These are phyloP conservation scores for Leucophenga montana DNA, from an alignment of 2,888 invertebrate genomes.

Conservation along the genomic window DNA sequence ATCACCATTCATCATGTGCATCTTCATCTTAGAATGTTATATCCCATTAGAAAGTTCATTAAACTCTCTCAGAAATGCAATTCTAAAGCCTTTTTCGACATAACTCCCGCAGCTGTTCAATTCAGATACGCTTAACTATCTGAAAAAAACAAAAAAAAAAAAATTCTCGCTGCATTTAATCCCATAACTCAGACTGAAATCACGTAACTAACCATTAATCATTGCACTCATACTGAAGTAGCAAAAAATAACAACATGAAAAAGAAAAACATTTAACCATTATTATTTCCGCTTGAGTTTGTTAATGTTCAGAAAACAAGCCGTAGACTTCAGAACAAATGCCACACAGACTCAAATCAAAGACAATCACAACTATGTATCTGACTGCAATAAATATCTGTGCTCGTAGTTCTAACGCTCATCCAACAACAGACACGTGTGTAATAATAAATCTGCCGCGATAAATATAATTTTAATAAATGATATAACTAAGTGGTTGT, in stretches of 20 bases:
- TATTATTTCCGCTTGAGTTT: neutral
- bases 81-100: too few relatives aligned
- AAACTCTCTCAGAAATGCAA: neutral
- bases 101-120: constrained; percentile 48
- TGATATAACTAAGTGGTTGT: constrained; percentile 31
- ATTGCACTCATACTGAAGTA: constrained; percentile 21
- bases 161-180: constrained; percentile 49
- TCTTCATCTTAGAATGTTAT: neutral
- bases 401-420: too few relatives aligned
- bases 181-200: constrained; percentile 60
- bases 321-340: neutral
- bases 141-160: constrained; percentile 7
- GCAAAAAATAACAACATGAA: neutral
- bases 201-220: constrained; percentile 62
- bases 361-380: neutral
- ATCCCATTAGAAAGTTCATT: neutral
- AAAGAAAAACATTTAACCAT: constrained; percentile 2
- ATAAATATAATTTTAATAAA: constrained; percentile 27
- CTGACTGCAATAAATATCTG: constrained; percentile 4
- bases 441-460: constrained; percentile 20
- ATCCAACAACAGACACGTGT: constrained; percentile 45
- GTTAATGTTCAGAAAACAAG: neutral
- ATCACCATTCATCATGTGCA: neutral
- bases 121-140: constrained; percentile 1
- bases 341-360: neutral